Percentiles rank a stretch among this genome's conserved stretches.
phyloP scores from a whole-genome alignment of 2,888 invertebrate genomes.

The Ormyrus labotus region DNA sequence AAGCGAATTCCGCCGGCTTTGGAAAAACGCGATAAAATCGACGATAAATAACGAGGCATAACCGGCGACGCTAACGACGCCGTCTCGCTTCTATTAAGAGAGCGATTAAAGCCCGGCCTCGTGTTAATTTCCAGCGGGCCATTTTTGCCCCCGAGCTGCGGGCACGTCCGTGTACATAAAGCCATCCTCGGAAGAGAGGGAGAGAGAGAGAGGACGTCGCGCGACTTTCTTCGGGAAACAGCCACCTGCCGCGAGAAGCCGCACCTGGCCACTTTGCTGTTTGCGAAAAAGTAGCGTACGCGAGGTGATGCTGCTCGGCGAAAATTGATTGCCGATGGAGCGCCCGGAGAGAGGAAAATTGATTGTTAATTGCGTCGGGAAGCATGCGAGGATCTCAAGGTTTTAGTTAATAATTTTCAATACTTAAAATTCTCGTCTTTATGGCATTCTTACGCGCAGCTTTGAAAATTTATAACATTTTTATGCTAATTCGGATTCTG shows the following conservation, averaged over 20 bases:
- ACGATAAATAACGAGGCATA: slow-evolving; percentile 35
- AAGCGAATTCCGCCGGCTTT: too few species aligned
- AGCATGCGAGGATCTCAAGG: too few species aligned
- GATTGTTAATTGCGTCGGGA: too few species aligned
- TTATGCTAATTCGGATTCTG: too few species aligned
- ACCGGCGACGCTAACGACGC: slow-evolving; percentile 32
- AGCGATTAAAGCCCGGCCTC: slow-evolving; percentile 11
- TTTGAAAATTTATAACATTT: too few species aligned
- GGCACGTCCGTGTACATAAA: neutral
- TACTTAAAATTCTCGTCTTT: too few species aligned
- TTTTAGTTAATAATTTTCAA: too few species aligned
- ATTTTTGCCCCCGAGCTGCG: neutral
- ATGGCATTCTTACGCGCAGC: too few species aligned
- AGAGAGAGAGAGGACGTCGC: neutral
- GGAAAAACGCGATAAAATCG: slow-evolving; percentile 44
- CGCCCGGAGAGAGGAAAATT: too few species aligned
- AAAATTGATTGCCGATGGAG: too few species aligned
- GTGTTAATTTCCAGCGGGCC: neutral
- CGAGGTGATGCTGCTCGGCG: too few species aligned
- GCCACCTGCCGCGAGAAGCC: slow-evolving; percentile 18
- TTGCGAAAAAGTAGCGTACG: neutral
- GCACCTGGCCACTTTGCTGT: neutral
- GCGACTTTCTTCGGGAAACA: slow-evolving; percentile 1
- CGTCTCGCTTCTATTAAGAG: slow-evolving; percentile 3
- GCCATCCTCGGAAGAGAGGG: neutral